Evolutionary conservation across 1,140 invertebrate genomes (phyloP).

Genomic region (Holotrichia oblita): DNA sequence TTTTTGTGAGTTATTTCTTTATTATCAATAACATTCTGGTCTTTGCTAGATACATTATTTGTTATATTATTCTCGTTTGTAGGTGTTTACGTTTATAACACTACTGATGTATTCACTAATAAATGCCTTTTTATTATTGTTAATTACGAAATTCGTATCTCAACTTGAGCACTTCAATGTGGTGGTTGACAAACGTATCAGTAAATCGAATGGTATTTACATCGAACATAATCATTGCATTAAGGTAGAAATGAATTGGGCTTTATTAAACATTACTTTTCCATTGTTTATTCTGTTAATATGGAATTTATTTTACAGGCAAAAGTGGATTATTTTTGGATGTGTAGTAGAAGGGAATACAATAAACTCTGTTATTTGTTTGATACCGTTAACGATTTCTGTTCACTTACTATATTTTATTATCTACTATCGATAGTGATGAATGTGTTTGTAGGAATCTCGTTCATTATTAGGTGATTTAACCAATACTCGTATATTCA

Average conservation of each 20-base stretch:
- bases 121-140: background rate
- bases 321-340: background rate
- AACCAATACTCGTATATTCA: no score
- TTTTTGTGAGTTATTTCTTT: background rate
- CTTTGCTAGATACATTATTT: no score
- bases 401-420: background rate
- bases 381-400: background rate
- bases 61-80: background rate
- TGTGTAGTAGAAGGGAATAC: constrained; percentile 1
- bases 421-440: background rate
- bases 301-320: background rate
- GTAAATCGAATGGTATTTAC: background rate
- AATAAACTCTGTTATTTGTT: background rate
- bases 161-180: background rate
- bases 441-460: background rate
- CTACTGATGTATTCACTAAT: background rate
- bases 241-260: background rate
- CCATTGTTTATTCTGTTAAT: background rate
- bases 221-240: background rate
- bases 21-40: background rate
- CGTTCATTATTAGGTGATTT: background rate
- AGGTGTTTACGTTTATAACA: background rate
- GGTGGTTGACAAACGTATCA: background rate
- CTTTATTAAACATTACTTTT: background rate
- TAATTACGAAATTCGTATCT: background rate